Base-by-base conservation (phyloP, 2,888 invertebrate genomes). In the Saturnia pavonia region DNA sequence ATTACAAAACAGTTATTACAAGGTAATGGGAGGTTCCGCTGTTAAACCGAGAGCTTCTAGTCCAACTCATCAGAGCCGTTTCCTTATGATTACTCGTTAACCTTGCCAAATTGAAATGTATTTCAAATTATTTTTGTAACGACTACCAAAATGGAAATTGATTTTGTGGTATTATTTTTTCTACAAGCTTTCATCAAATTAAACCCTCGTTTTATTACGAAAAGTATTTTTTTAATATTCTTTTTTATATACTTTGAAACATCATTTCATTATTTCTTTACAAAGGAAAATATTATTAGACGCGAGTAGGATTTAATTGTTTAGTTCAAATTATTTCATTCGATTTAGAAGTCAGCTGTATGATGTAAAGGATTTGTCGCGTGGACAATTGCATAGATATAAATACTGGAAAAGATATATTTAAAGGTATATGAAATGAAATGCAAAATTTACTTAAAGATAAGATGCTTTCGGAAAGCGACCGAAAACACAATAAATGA, bases 1-100 rank as follows among this genome's bases (percentile, higher is more conserved):
- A n/a, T 42, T 54, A 54, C 48, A 22, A 54, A 68, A 22, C 57
- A 54, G 68, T 68, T 68, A 68, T 54, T 68, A 40, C 27, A 60
- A 54, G 42, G 48, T 54, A 40, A 40, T 40, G 34, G 40, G 65
- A 40, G 40, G 40, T 40, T 27, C 63, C 22, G 40, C 40, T 7
- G 65, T 65, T 11, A 63, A 65, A 65, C 40, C 8, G 57, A 12
- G 25, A 19, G 65, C 27, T 16, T 14, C 63, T n/a, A n/a, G n/a
- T n/a, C n/a, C n/a, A n/a, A n/a, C n/a, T n/a, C n/a, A n/a, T n/a
- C n/a, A n/a, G n/a, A n/a, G n/a, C n/a, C 63, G 19, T 63, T 16
- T 63, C 34, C 19, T 34, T 14, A 16, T 16, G 63, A 63, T 63
- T 34, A 34, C 63, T 63, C 63, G 63, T 63, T 34, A 34, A 63